Evolutionary conservation across 2,888 invertebrate genomes (phyloP), one percentile per base, ranked within the genome.

Genomic region (Caradrina kadenii): DNA sequence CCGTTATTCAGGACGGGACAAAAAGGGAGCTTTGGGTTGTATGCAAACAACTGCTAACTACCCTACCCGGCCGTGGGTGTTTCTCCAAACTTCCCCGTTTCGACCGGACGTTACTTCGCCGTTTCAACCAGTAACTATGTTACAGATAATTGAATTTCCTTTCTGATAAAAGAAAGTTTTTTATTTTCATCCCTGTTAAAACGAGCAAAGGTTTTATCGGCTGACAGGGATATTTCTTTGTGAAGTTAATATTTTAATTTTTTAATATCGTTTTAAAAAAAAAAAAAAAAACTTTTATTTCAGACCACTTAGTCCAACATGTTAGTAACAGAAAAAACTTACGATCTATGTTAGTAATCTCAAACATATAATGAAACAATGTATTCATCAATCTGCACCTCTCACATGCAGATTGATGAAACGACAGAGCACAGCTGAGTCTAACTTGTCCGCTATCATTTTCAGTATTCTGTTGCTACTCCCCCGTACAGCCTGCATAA

Each of bases 21-120:
- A 72, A 77, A 81, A 76, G 75, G 85, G 83, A n/a, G 76, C 54
- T 77, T 85, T 75, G 86, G 87, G 86, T 77, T 86, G 87, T 88
- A 91, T 90, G 89, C 90, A 91, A 91, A 91, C 90, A 91, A 90
- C 82, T 83, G 75, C 73, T 85, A 88, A 88, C 87, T 83, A 84
- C 84, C 85, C 78, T 58, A 42, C 61, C 56, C 56, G 74, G 76
- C 82, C 82, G 63, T 62, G 81, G 79, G 64, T 77, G 71, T 65
- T 64, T 73, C 69, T 56, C 48, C 58, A 52, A 86, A 86, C 80
- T 85, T 86, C 79, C 72, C 75, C 78, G 73, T 77, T 73, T 66
- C 74, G 62, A 56, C 73, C 83, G 88, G 89, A 88, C 87, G 81
- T 83, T 78, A 85, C 80, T 79, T 67, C 60, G 74, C 70, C 69